Evolutionary conservation across 1,140 invertebrate genomes (phyloP), one percentile per base, ranked within the genome.

Genomic region (Thaumetopoea pityocampa): DNA sequence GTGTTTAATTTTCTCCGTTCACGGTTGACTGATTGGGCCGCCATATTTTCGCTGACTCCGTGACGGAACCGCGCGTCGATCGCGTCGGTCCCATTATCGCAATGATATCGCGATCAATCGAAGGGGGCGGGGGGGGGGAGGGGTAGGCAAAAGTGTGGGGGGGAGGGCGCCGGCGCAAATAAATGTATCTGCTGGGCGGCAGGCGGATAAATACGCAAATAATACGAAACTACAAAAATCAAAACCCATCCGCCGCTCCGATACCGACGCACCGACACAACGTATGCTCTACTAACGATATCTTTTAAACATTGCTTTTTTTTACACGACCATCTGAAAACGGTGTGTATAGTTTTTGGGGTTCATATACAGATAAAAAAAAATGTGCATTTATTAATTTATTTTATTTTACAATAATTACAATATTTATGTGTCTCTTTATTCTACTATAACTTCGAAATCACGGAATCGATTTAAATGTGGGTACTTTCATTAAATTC

Each of bases 161-260:
- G 49, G 43, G 63, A 47, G 59, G 51, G 29, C 18, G 28, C 17
- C 7, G 60, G 70, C 56, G 66, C 77, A 81, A 81, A 81, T 83
- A 81, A 80, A 81, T 81, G 74, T 81, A 80, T 81, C 73, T 62
- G 72, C 67, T 67, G 73, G 65, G 66, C 70, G 79, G 74, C 74
- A 71, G 74, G 67, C 69, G 77, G 73, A 78, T 81, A 81, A 84
- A 81, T 81, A 81, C 79, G 80, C 74, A 81, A 81, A 84, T 81
- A 84, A 81, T 84, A 84, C 77, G 77, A 80, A 84, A 84, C 77
- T 81, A 84, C 80, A 84, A 84, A 84, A 84, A 84, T 84, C 80
- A 84, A 84, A 84, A 84, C 80, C 77, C 80, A 81, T 84, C 74
- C 77, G 76, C 77, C 69, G 81, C 74, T 81, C 67, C 60, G 64